These are phyloP conservation scores for Drosophila ironensis DNA, from an alignment of 1,140 invertebrate species.

Conservation along the genomic window DNA sequence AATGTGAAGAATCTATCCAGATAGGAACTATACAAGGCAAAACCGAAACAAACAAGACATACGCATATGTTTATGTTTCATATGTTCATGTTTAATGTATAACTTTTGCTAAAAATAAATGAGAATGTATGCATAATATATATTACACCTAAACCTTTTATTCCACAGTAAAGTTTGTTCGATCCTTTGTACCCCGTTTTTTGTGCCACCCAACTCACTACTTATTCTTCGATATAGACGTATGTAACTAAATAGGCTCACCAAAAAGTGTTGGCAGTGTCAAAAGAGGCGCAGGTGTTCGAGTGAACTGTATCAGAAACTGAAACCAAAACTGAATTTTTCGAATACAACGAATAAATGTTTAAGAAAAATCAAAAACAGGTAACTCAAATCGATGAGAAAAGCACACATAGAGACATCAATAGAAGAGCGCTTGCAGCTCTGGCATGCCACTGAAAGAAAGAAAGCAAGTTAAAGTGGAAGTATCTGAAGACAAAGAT, in stretches of 20 bases:
- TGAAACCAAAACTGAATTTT: constrained; percentile 57
- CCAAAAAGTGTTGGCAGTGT: constrained; percentile 1
- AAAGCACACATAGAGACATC: constrained; percentile 9
- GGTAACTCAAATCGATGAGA: constrained; percentile 3
- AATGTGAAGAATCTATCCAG: constrained; percentile 14
- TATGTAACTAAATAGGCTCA: constrained; percentile 6
- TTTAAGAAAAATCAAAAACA: constrained; percentile 71
- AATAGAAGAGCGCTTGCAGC: no score
- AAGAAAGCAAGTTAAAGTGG: constrained; percentile 17
- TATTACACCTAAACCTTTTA: constrained; percentile 38
- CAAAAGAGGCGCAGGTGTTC: background rate
- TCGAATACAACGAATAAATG: constrained; percentile 80
- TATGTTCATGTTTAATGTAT: constrained; percentile 49
- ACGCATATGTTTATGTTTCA: constrained; percentile 62
- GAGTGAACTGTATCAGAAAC: constrained; percentile 1
- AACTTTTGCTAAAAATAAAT: constrained; percentile 63
- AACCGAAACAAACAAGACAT: constrained; percentile 33
- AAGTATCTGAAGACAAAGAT: constrained; percentile 30
- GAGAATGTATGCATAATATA: constrained; percentile 64
- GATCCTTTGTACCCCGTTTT: constrained; percentile 7
- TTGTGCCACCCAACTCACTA: constrained; percentile 5
- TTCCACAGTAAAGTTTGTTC: constrained; percentile 28
- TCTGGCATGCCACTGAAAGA: constrained; percentile 45
- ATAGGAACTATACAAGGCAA: constrained; percentile 18
- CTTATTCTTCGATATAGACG: background rate